A percentile compares a stretch with the other conserved stretches of the same genome.
These are phyloP conservation scores for Andrena trimmerana DNA, from an alignment of 2,888 invertebrate species.

Conservation along the genomic window DNA sequence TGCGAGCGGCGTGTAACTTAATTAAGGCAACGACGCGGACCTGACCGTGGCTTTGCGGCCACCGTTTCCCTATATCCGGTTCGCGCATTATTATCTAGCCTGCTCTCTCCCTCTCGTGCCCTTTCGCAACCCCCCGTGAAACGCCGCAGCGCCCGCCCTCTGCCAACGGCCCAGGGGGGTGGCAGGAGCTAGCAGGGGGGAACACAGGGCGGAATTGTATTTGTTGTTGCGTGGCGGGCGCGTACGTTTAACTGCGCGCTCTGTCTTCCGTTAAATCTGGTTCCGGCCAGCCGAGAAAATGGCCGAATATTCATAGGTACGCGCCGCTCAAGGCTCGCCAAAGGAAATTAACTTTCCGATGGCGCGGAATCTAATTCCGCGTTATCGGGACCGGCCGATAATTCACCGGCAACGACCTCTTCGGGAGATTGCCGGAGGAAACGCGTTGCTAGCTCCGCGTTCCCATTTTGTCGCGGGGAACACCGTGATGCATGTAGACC, in stretches of 20 bases:
- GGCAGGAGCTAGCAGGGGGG: constrained; percentile 29
- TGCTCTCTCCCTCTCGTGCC: constrained; percentile 71
- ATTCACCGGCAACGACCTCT: constrained; percentile 5
- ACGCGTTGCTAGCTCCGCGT: not conserved
- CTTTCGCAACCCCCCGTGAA: constrained; percentile 74
- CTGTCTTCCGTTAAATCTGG: constrained; percentile 73
- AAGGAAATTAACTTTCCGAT: constrained; percentile 34
- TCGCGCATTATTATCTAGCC: constrained; percentile 83
- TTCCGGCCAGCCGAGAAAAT: constrained; percentile 47
- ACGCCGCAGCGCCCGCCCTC: constrained; percentile 76
- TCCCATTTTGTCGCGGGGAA: not conserved
- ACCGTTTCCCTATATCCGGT: constrained; percentile 80
- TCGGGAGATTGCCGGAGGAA: not conserved
- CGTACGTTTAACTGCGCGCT: constrained; percentile 62
- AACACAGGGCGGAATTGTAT: constrained; percentile 78
- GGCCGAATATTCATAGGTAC: constrained; percentile 50
- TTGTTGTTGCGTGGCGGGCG: constrained; percentile 78
- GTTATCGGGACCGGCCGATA: not conserved
- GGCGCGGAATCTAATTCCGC: not conserved
- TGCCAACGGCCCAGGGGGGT: not conserved
- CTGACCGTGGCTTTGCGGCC: constrained; percentile 83
- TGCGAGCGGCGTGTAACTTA: constrained; percentile 84
- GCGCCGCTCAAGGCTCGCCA: constrained; percentile 53
- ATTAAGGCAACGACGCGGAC: constrained; percentile 85
- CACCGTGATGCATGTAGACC: not conserved